These are phyloP conservation scores for Anguilla obscura DNA, from an alignment of 2,797 vertebrate species.

Conservation along the genomic window DNA sequence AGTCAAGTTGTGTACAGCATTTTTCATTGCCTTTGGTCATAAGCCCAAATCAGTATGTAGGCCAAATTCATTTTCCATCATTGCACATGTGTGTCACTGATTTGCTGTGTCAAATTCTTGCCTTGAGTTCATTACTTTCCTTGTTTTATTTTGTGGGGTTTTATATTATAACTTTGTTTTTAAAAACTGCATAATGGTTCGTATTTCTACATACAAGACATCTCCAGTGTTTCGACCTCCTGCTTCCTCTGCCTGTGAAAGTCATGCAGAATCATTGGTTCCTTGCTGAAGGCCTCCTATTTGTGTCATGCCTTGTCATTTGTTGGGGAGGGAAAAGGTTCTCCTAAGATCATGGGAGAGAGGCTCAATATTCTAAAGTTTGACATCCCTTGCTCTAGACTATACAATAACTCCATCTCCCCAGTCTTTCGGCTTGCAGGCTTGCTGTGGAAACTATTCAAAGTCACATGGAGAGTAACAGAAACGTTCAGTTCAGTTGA, in stretches of 20 bases:
- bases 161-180: too few relatives aligned
- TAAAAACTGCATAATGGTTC: not conserved
- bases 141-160: not conserved
- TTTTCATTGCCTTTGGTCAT: not conserved
- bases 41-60: not conserved
- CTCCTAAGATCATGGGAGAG: not conserved
- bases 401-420: not conserved
- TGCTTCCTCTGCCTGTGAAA: not conserved
- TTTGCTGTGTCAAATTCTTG: too few relatives aligned
- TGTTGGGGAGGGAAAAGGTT: not conserved
- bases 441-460: not conserved
- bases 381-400: not conserved
- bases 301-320: not conserved
- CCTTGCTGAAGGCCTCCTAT: not conserved
- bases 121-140: not conserved
- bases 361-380: not conserved
- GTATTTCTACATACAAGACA: not conserved
- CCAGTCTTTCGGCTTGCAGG: not conserved
- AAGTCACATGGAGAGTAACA: not conserved
- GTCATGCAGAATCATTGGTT: not conserved
- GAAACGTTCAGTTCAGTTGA: not conserved
- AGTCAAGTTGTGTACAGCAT: not conserved
- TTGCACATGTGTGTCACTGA: too few relatives aligned
- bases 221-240: not conserved
- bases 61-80: not conserved